Base-by-base conservation (phyloP, 2,113 vertebrate species). In the Pungitius pungitius region DNA sequence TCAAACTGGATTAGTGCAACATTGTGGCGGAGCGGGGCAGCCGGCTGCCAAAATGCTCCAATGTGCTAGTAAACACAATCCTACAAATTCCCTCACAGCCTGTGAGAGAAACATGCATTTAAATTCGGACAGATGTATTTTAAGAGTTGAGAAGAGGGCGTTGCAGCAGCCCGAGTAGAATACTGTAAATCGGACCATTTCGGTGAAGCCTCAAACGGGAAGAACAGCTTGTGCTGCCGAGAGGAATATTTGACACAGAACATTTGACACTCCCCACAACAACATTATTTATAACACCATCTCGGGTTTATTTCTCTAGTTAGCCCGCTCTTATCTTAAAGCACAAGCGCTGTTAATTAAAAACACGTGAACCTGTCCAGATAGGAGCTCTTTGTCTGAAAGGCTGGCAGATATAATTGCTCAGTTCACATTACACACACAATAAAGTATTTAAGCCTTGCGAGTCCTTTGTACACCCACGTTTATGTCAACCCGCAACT, bases 371-470 rank as follows among this genome's bases (percentile, higher is more conserved):
- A 91, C 85, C 81, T 90, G 82, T n/a, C 77, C 82, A 85, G 89
- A 91, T 89, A 90, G 83, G 73, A 82, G 73, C 76, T 81, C 87
- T 88, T 86, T 90, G 89, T 90, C 89, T 90, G 84, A 88, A 87
- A 87, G 86, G 80, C 85, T 88, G 87, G 85, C 84, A 90, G 81
- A 89, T 88, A 89, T 89, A 91, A 91, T 89, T 89, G 87, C 91
- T 88, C 85, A 84, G 85, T 90, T 91, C 89, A 91, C 87, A 90
- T 90, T 90, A 92, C 88, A 89, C 85, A 91, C 88, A 90, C 90
- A 89, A 91, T 89, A 88, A 90, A 90, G 89, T 87, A 90, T 90
- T 90, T 88, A 88, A 88, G 84, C 74, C 80, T 77, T 89, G 83
- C 89, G 88, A 88, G 85, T 87, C 85, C 85, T 90, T 90, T 91